Evolutionary conservation across 2,797 vertebrate genomes (phyloP).

Genomic region (Hybognathus amarus): DNA sequence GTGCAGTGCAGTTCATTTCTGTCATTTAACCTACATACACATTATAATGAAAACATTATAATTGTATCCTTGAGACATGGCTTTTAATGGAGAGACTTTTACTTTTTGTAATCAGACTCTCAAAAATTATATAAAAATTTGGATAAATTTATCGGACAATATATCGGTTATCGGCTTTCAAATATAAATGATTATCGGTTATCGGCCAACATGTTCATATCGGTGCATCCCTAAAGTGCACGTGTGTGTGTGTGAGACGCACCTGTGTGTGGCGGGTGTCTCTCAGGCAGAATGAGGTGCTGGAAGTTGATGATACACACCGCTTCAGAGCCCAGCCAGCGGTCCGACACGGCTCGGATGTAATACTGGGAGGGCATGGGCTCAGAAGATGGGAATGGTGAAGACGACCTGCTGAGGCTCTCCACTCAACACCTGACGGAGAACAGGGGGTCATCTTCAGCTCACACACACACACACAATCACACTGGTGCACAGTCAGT

Average conservation of each 20-base stretch:
- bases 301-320: constrained; percentile 98
- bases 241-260: constrained; percentile 51
- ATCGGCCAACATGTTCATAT: too few species aligned
- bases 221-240: neutral
- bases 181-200: too few species aligned
- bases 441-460: neutral
- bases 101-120: too few species aligned
- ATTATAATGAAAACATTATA: too few species aligned
- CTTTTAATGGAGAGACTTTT: too few species aligned
- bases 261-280: constrained; percentile 98
- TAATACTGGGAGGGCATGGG: constrained; percentile 97
- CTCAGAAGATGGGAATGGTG: constrained; percentile 98
- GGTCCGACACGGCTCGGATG: constrained; percentile 93
- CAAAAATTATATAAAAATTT: too few species aligned
- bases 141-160: too few species aligned
- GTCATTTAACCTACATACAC: too few species aligned
- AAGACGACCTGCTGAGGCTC: constrained; percentile 92
- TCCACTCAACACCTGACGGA: constrained; percentile 84
- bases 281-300: constrained; percentile 95
- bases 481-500: neutral
- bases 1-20: too few species aligned
- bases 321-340: constrained; percentile 94
- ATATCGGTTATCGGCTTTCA: too few species aligned
- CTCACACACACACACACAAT: neutral
- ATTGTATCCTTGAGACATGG: too few species aligned